Evolutionary conservation across 2,797 vertebrate species (phyloP).

Genomic region (Mormyrops attenuatus): DNA sequence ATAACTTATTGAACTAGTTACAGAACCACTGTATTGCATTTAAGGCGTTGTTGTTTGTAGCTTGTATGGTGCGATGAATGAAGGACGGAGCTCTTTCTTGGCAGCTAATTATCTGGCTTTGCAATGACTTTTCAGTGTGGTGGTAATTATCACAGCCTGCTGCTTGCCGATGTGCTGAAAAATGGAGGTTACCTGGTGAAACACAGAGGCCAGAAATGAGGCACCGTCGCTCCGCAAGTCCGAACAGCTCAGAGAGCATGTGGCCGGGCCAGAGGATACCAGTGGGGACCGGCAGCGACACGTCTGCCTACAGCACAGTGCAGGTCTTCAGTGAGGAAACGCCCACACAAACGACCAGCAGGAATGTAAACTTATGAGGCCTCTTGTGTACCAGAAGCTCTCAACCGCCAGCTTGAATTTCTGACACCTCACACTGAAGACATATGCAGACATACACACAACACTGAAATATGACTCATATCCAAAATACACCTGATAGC

Average conservation of each 20-base stretch:
- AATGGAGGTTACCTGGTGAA: background rate
- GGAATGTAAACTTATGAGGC: slow-evolving; percentile 8
- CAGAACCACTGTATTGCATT: background rate
- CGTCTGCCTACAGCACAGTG: background rate
- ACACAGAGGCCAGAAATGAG: background rate
- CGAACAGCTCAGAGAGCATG: background rate
- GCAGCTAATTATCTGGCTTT: background rate
- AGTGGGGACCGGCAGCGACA: background rate
- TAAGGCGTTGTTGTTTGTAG: background rate
- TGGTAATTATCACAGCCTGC: background rate
- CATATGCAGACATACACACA: background rate
- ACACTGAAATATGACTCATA: background rate
- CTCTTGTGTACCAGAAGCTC: background rate
- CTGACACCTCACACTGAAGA: background rate
- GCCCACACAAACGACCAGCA: background rate
- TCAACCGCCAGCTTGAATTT: background rate
- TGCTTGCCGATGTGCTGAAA: background rate
- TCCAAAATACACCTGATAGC: background rate
- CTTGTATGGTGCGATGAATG: background rate
- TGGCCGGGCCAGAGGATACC: background rate
- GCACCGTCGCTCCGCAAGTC: background rate
- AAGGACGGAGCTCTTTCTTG: background rate
- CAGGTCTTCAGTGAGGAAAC: background rate
- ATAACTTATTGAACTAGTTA: background rate
- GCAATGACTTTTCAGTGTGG: background rate